Conservation (phyloP, 2,113 vertebrate genomes). For the Antidorcas marsupialis region DNA sequence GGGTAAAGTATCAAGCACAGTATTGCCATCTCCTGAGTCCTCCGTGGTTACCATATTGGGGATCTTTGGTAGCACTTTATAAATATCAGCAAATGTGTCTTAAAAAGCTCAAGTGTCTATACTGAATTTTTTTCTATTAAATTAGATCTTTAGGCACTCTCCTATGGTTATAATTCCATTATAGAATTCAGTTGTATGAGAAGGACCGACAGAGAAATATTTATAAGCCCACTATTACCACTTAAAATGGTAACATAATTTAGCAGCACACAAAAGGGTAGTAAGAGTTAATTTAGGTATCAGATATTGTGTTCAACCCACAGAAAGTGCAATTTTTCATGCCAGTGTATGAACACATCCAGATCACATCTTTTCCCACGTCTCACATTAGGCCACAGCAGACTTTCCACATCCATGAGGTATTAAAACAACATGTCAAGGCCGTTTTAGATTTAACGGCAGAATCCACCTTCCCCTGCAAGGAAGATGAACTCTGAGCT, state of each 20-base stretch:
- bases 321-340: not conserved
- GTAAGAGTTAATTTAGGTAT: not conserved
- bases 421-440: not conserved
- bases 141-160: not conserved
- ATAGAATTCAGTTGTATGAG: not conserved
- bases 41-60: not conserved
- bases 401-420: slow-evolving; percentile 47
- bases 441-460: slow-evolving; percentile 52
- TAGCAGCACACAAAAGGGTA: not conserved
- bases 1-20: not conserved
- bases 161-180: not conserved
- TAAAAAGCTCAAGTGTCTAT: not conserved
- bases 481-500: slow-evolving; percentile 52
- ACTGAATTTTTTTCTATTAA: not conserved
- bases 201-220: not conserved
- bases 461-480: slow-evolving; percentile 41
- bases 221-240: not conserved
- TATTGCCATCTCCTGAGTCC: not conserved
- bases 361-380: not conserved
- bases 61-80: not conserved
- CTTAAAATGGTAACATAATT: not conserved
- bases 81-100: not conserved
- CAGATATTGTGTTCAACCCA: not conserved
- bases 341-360: not conserved
- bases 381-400: not conserved